Percentiles rank a stretch among this genome's conserved stretches.
phyloP scores from a whole-genome alignment of 2,113 vertebrate species.

The Pterocles gutturalis region DNA sequence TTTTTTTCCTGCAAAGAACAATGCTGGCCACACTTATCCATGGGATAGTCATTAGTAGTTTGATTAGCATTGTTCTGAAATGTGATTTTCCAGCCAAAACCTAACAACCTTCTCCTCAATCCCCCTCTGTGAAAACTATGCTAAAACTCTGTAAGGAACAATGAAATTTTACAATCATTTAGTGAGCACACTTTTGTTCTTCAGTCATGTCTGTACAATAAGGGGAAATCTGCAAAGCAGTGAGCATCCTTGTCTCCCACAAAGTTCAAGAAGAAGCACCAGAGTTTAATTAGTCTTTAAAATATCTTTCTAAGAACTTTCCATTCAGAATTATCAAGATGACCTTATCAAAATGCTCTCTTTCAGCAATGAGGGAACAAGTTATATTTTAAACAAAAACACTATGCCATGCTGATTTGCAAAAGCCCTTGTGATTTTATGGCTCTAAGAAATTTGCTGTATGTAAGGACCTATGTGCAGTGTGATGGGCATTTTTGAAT shows the following conservation, averaged over 20 bases:
- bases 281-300: not conserved
- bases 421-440: not conserved
- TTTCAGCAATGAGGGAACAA: not conserved
- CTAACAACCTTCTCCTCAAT: not conserved
- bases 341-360: not conserved
- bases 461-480: not conserved
- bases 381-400: not conserved
- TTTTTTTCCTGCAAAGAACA: conserved; percentile 10
- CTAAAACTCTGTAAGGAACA: conserved; percentile 3
- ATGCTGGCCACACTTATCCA: conserved; percentile 41
- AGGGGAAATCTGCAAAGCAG: not conserved
- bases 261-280: not conserved
- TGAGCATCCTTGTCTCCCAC: not conserved
- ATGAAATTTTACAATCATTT: not conserved
- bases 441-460: not conserved
- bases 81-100: not conserved
- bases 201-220: not conserved
- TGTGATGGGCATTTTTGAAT: not conserved
- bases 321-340: not conserved
- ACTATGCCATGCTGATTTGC: not conserved
- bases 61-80: conserved; percentile 62
- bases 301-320: not conserved
- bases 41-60: conserved; percentile 9
- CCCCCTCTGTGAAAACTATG: conserved; percentile 3
- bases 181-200: not conserved